Conservation (phyloP, 2,888 invertebrate species). For the Lasiommata megera region DNA sequence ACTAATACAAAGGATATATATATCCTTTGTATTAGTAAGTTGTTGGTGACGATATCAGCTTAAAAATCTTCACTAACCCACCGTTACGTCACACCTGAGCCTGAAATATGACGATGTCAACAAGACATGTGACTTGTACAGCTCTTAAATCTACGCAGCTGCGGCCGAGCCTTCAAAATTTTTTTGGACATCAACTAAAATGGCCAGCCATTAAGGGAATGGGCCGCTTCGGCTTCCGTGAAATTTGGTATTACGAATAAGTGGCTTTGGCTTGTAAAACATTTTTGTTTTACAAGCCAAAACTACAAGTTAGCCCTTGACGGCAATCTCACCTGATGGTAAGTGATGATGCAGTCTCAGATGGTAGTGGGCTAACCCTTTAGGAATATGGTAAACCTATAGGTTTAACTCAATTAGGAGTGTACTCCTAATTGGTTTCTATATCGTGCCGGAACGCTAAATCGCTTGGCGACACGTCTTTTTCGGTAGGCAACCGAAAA, state of each 20-base stretch:
- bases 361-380: no score
- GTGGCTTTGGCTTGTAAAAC: background rate
- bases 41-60: background rate
- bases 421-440: no score
- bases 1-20: no score
- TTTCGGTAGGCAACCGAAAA: no score
- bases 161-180: slow-evolving; percentile 15
- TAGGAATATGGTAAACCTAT: no score
- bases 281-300: background rate
- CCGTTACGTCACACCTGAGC: background rate
- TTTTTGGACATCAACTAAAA: slow-evolving; percentile 27
- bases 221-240: slow-evolving; percentile 18
- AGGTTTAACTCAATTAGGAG: no score
- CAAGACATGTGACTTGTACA: slow-evolving; percentile 19
- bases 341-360: no score
- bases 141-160: slow-evolving; percentile 18
- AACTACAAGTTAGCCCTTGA: no score
- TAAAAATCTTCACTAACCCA: background rate
- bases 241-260: slow-evolving; percentile 4
- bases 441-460: no score
- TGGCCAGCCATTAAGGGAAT: slow-evolving; percentile 28
- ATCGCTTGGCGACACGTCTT: no score
- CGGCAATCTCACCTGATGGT: no score
- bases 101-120: slow-evolving; percentile 12
- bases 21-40: no score